Conservation (phyloP, 2,888 invertebrate species). For the Tetranychus truncatus region DNA sequence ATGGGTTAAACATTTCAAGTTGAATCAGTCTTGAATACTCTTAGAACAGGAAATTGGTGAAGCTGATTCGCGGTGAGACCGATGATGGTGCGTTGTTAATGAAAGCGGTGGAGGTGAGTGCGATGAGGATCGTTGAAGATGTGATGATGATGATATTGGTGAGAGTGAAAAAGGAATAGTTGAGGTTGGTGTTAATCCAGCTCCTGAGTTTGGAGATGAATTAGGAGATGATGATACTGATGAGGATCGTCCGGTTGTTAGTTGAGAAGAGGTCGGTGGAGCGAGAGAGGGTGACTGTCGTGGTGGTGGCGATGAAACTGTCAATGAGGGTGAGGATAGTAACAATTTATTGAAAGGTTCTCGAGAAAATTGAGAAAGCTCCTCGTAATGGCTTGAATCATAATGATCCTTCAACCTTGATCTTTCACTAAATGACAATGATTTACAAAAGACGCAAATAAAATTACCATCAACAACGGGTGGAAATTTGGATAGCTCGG, state of each 20-base stretch:
- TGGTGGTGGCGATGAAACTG: neutral
- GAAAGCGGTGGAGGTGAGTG: neutral
- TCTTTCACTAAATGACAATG: constrained; percentile 43
- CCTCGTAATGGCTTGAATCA: constrained; percentile 46
- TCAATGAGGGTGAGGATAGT: constrained; percentile 39
- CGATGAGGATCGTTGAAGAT: neutral
- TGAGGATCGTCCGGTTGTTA: neutral
- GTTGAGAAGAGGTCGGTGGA: neutral
- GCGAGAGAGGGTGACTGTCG: neutral
- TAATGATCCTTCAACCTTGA: constrained; percentile 50
- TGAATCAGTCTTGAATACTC: neutral
- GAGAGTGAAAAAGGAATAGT: constrained; percentile 6
- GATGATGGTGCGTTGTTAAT: neutral
- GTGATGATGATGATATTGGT: constrained; percentile 9
- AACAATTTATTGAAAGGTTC: constrained; percentile 58
- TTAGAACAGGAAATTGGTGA: neutral
- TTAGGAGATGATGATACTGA: constrained; percentile 6
- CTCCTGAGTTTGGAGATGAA: constrained; percentile 10
- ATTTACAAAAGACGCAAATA: constrained; percentile 50
- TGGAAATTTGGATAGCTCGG: constrained; percentile 42
- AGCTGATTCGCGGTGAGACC: neutral
- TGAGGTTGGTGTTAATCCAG: neutral
- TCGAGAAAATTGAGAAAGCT: constrained; percentile 55
- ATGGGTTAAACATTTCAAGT: too few species aligned
- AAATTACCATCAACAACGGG: constrained; percentile 48